phyloP scores from a whole-genome alignment of 2,797 vertebrate genomes.

The Balearica regulorum region DNA sequence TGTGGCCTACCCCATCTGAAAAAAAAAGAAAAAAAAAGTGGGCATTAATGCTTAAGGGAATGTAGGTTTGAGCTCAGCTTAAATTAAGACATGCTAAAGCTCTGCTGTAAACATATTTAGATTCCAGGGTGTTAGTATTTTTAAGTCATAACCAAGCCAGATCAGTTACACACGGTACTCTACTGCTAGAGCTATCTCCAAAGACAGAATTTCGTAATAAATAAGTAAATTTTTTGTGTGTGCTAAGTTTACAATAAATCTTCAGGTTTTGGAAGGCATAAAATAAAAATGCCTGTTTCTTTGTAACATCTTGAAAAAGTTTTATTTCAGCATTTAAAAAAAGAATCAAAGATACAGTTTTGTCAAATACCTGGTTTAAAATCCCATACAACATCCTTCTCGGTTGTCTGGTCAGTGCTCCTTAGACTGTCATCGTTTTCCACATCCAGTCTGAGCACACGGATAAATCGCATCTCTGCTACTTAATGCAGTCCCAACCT shows the following conservation, averaged over 20 bases:
- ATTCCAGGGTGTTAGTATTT: background rate
- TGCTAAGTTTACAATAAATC: background rate
- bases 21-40: background rate
- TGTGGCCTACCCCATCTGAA: background rate
- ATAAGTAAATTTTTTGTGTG: background rate
- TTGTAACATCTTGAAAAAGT: background rate
- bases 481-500: background rate
- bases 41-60: background rate
- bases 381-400: background rate
- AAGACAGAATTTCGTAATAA: background rate
- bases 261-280: background rate
- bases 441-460: background rate
- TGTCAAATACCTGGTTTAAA: background rate
- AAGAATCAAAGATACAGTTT: background rate
- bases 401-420: background rate
- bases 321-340: background rate
- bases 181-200: background rate
- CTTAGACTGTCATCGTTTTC: background rate
- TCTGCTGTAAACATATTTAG: background rate
- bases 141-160: background rate
- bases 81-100: accelerated
- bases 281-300: background rate
- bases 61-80: background rate
- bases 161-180: background rate
- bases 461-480: background rate